Percentiles rank a stretch among this genome's conserved stretches.
Conservation (phyloP, 2,888 invertebrate species). For the Lepeophtheirus nordmannii region DNA sequence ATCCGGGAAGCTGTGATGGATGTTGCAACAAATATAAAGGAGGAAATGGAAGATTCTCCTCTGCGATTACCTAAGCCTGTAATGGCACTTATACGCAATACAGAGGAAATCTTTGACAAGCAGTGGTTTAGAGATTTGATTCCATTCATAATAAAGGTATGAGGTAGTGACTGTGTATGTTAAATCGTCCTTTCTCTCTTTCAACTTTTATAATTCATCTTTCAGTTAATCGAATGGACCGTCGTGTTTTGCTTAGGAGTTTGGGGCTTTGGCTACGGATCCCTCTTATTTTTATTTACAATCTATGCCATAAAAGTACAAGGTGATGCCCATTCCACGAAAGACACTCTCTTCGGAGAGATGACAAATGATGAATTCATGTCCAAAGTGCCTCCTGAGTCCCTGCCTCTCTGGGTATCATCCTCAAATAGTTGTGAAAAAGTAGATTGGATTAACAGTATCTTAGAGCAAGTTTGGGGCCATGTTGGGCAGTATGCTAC, state of each 20-base stretch:
- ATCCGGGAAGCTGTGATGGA: not conserved
- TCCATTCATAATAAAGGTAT: not conserved
- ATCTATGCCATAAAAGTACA: not conserved
- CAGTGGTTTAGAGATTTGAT: not conserved
- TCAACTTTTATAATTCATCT: not conserved
- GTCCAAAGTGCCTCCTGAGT: not conserved
- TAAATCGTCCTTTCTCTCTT: not conserved
- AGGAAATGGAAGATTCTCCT: not conserved
- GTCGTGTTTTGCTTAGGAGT: conserved; percentile 10
- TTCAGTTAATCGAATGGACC: conserved; percentile 11
- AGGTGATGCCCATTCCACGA: not conserved
- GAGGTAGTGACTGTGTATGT: not conserved
- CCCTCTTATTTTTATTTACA: not conserved
- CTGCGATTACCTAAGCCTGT: not conserved
- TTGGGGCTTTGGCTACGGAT: conserved; percentile 18
- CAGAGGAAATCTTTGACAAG: not conserved
- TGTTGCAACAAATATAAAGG: not conserved
- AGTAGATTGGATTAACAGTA: conserved; percentile 14
- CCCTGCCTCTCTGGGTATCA: not conserved
- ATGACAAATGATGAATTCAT: not conserved
- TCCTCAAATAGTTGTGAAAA: conserved; percentile 6
- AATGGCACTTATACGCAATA: not conserved
- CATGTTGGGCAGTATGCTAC: conserved; percentile 13
- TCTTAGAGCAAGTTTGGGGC: conserved; percentile 4
- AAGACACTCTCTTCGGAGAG: not conserved